Base-by-base conservation (phyloP, 2,797 vertebrate species). In the Tragelaphus oryx region DNA sequence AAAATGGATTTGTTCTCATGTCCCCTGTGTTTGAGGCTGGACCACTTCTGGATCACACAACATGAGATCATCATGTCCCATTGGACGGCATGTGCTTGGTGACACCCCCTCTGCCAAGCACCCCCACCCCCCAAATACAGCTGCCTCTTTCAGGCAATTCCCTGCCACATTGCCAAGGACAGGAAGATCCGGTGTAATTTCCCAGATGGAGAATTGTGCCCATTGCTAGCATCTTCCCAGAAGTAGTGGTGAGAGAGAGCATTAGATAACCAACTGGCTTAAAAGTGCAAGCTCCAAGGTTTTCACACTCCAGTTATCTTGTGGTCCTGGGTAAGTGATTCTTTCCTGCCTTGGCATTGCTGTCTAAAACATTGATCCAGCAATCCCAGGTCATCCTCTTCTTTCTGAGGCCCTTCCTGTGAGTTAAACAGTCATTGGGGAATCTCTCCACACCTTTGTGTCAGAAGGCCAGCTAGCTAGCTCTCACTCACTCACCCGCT, bases 111-210 rank as follows among this genome's bases (percentile, higher is more conserved):
- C 22, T 17, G 9, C 26, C 26, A 30, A 22, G n/a, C 30, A 11
- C 13, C 6, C n/a, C 4, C 13, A 13, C 9, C 5, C 37, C 62
- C 14, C 28, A 80, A 22, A 30, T 48, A 81, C 71, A 93, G 83
- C 84, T 96, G 80, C 81, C 91, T 90, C 94, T 94, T 93, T 91
- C 89, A 97, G 65, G 95, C 89, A 82, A 0, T 93, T 95, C 71
- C 50, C 75, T 80, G 20, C 52, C 20, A 17, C 50, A 46, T 30
- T 91, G 80, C 94, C 93, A 93, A 86, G 87, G 62, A 95, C 91
- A 90, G 62, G 78, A 91, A 93, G 89, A 85, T 93, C 57, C 87
- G 41, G 80, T 85, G 59, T 88, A 33, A 87, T 81, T 95, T 94
- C 89, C 94, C 94, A 96, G 81, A 87, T 79, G 60, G 84, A 87